Evolutionary conservation across 1,140 invertebrate species (phyloP), one percentile per base, ranked within the genome.

Genomic region (Drosophila kohkoa): DNA sequence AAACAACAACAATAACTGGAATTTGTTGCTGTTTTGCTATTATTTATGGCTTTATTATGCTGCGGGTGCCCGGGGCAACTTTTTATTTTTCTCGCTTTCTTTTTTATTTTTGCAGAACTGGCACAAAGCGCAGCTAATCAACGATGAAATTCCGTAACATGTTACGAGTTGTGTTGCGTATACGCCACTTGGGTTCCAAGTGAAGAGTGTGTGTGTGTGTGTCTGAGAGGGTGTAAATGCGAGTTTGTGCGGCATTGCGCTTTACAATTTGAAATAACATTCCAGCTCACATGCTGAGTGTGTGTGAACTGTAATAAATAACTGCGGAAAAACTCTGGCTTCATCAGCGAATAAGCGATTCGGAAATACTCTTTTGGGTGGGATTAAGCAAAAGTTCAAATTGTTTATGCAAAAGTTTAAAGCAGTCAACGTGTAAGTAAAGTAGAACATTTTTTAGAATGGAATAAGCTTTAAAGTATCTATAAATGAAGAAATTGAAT

Each of bases 41-140:
- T 66, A 73, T 73, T 66, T 51, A 46, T 58, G 28, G 45, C 16
- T 41, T 38, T 69, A 38, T 62, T 62, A 38, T 69, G 49, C 10
- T 45, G 15, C 20, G 16, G 16, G 28, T n/a, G 46, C 60, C 32
- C 30, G 13, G 32, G 51, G 16, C 55, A 7, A 10, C 16, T 45
- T 68, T 54, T 54, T 25, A 25, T 25, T 25, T 20, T 25, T 25
- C 20, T 25, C 20, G 20, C 20, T 25, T 25, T 25, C 20, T 25
- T 25, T 25, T 25, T 25, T 25, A 25, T 25, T 43, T 63, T 30
- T 54, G 20, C 62, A 67, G 64, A 79, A 72, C 54, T 81, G 51
- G 79, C 75, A 75, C 65, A 69, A 63, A 75, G 65, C 60, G 51
- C 64, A 67, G 82, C 82, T 87, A 86, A 86, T 86, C 82, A 86